Evolutionary conservation across 2,113 vertebrate genomes (phyloP).

Genomic region (Pipa parva): DNA sequence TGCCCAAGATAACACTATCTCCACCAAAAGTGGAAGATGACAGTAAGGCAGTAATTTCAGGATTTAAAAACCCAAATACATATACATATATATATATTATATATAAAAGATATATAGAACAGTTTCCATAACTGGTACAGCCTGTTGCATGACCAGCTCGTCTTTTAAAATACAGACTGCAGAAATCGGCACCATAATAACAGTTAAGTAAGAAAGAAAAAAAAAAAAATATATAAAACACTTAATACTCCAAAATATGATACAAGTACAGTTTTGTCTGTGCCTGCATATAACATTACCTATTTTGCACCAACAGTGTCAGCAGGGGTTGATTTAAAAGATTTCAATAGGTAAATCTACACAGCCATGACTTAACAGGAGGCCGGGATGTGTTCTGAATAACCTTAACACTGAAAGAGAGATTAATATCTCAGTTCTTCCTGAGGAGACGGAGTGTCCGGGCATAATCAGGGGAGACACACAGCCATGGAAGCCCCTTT

Average conservation of each 20-base stretch:
- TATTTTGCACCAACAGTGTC: background rate
- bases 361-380: background rate
- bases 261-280: constrained; percentile 6
- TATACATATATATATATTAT: constrained; percentile 18
- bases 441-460: constrained; percentile 2
- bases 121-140: background rate
- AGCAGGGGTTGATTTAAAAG: background rate
- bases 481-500: background rate
- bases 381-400: background rate
- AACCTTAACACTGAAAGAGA: constrained; percentile 12
- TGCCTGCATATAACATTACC: background rate
- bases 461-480: background rate
- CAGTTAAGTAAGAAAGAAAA: background rate
- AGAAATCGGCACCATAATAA: background rate
- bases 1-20: background rate
- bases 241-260: background rate
- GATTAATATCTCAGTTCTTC: background rate
- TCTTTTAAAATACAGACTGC: constrained; percentile 13
- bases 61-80: constrained; percentile 5
- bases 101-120: constrained; percentile 18
- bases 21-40: background rate
- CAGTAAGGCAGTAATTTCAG: constrained; percentile 19
- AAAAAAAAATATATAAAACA: background rate
- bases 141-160: background rate
- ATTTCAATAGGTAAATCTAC: background rate